These are phyloP conservation scores for Octomys mimax DNA, from an alignment of 2,797 vertebrate genomes.

Conservation along the genomic window DNA sequence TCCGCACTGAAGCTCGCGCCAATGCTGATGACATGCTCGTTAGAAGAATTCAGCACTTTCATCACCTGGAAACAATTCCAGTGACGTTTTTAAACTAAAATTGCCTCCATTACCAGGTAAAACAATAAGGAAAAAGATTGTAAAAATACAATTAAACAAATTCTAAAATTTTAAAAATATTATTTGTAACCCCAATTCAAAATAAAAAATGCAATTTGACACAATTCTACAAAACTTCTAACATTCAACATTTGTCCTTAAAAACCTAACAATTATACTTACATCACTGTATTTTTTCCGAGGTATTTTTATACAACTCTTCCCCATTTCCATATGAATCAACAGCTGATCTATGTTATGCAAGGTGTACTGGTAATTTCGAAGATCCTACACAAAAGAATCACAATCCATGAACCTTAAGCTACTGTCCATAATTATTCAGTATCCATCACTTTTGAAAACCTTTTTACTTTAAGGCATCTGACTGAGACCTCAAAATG, in stretches of 20 bases:
- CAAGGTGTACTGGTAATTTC: constrained; percentile 97
- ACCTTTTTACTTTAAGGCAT: neutral
- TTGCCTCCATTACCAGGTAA: neutral
- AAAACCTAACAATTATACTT: constrained; percentile 74
- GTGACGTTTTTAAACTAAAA: constrained; percentile 44
- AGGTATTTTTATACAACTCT: constrained; percentile 97
- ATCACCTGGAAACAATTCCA: constrained; percentile 90
- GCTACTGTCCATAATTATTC: neutral
- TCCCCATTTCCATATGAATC: constrained; percentile 98
- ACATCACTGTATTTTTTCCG: constrained; percentile 94
- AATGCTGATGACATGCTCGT: constrained; percentile 97
- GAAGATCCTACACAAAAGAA: constrained; percentile 92
- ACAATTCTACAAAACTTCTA: constrained; percentile 30
- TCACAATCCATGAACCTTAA: constrained; percentile 50
- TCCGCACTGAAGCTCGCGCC: constrained; percentile 94
- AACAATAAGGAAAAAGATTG: neutral
- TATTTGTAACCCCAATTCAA: constrained; percentile 1
- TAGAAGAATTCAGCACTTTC: constrained; percentile 94
- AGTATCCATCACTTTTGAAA: neutral
- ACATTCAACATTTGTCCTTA: constrained; percentile 45
- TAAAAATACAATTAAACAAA: constrained; percentile 39
- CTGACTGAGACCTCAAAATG: constrained; percentile 33
- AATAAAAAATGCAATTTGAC: constrained; percentile 55
- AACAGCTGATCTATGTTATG: constrained; percentile 93
- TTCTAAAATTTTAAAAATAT: constrained; percentile 58